A percentile compares a stretch with the other conserved stretches of the same genome.
Evolutionary conservation across 2,888 invertebrate species (phyloP).

Genomic region (Apotomis betuletana): DNA sequence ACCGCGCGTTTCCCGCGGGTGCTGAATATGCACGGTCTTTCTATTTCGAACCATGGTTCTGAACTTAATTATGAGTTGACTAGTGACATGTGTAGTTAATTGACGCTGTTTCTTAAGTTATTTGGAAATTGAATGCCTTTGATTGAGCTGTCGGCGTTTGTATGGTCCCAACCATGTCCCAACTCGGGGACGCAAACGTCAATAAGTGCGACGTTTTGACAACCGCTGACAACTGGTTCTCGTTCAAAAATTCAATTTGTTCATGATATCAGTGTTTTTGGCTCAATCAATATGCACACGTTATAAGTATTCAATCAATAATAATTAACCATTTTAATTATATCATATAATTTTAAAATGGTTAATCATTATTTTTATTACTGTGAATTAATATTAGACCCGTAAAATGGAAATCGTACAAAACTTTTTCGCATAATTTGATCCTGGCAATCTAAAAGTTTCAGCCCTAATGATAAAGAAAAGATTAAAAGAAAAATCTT

Average conservation of each 20-base stretch:
- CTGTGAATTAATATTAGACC: no score
- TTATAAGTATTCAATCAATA: no score
- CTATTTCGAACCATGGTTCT: constrained; percentile 69
- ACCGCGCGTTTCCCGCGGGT: constrained; percentile 52
- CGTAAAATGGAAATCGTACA: no score
- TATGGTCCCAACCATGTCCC: constrained; percentile 19
- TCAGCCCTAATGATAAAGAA: not conserved
- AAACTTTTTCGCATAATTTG: not conserved
- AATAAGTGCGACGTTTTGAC: constrained; percentile 38
- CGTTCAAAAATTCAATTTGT: constrained; percentile 7
- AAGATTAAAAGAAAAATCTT: no score
- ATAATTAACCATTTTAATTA: no score
- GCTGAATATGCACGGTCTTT: constrained; percentile 57
- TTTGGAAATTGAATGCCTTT: constrained; percentile 44
- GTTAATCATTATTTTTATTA: no score
- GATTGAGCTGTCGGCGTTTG: constrained; percentile 40
- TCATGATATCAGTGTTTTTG: not conserved
- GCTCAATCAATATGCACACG: no score
- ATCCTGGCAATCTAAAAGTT: constrained; percentile 21
- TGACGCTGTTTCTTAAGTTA: constrained; percentile 52
- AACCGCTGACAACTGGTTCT: constrained; percentile 3
- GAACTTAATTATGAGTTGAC: constrained; percentile 41
- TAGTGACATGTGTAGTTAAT: constrained; percentile 50
- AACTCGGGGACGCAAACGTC: constrained; percentile 43
- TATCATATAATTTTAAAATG: no score